A percentile compares a stretch with the other conserved stretches of the same genome.
These are phyloP conservation scores for Platycercus adscitus DNA, from an alignment of 2,113 vertebrate genomes.

Conservation along the genomic window DNA sequence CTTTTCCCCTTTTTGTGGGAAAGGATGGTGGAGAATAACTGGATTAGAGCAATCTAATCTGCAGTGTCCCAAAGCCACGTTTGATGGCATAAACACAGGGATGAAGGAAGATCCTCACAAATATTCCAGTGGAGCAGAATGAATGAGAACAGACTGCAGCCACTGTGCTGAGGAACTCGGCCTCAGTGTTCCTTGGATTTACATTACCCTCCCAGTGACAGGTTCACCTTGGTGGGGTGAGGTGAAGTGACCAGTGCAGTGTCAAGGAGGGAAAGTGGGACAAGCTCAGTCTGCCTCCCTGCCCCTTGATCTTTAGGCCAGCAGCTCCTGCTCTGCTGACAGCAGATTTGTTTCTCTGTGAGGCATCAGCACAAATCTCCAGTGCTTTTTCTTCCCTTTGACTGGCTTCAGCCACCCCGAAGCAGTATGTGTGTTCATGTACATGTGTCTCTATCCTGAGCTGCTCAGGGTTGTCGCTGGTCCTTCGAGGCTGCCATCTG, in stretches of 20 bases:
- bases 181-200: not conserved
- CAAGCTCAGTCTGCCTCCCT: not conserved
- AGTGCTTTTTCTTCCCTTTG: not conserved
- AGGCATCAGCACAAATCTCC: not conserved
- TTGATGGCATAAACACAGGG: not conserved
- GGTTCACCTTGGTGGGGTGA: not conserved
- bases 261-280: not conserved
- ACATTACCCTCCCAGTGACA: not conserved
- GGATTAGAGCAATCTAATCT: not conserved
- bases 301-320: not conserved
- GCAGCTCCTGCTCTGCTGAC: not conserved
- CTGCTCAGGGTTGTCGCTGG: not conserved
- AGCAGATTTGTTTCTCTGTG: not conserved
- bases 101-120: not conserved
- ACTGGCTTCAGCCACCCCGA: not conserved
- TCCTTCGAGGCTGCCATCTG: constrained; percentile 34
- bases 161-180: not conserved
- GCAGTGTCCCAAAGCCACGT: not conserved
- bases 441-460: not conserved
- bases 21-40: not conserved
- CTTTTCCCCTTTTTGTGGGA: not conserved
- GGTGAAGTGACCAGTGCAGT: not conserved
- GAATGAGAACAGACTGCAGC: not conserved
- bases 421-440: not conserved
- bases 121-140: not conserved